phyloP scores from a whole-genome alignment of 2,888 invertebrate species.

The Caradrina clavipalpis region DNA sequence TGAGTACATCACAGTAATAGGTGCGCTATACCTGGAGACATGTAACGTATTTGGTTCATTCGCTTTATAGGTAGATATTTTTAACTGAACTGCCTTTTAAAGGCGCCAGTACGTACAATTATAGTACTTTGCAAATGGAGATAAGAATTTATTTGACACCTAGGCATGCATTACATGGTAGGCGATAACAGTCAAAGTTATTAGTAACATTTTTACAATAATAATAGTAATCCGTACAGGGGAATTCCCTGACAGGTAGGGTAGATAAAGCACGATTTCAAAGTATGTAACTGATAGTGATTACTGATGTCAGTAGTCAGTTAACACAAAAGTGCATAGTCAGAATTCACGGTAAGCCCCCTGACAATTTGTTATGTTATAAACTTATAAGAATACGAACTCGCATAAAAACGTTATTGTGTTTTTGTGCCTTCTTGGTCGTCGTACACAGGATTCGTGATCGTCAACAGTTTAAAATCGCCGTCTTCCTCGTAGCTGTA shows the following conservation, averaged over 20 bases:
- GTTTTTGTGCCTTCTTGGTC: neutral
- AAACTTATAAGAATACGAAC: neutral
- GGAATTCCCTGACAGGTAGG: no score
- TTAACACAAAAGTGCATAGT: neutral
- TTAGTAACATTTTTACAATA: neutral
- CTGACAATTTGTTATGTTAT: neutral
- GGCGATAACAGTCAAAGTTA: neutral
- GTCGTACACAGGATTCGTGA: slow-evolving; percentile 2
- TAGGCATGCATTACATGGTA: no score
- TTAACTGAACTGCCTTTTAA: neutral
- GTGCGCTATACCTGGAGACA: slow-evolving; percentile 37
- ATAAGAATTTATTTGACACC: no score
- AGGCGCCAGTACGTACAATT: no score
- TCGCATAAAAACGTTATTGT: neutral
- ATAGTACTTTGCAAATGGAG: no score
- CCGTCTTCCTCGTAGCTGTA: slow-evolving; percentile 12
- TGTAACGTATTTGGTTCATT: slow-evolving; percentile 9
- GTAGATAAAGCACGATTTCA: slow-evolving; percentile 6
- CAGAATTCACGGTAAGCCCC: neutral
- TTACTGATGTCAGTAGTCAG: neutral
- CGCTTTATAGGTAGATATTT: slow-evolving; percentile 6
- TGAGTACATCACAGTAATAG: slow-evolving; percentile 25
- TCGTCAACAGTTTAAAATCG: neutral
- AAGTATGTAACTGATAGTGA: neutral
- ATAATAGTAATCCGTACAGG: neutral